Evolutionary conservation across 2,113 vertebrate species (phyloP).

Genomic region (Holacanthus passer): DNA sequence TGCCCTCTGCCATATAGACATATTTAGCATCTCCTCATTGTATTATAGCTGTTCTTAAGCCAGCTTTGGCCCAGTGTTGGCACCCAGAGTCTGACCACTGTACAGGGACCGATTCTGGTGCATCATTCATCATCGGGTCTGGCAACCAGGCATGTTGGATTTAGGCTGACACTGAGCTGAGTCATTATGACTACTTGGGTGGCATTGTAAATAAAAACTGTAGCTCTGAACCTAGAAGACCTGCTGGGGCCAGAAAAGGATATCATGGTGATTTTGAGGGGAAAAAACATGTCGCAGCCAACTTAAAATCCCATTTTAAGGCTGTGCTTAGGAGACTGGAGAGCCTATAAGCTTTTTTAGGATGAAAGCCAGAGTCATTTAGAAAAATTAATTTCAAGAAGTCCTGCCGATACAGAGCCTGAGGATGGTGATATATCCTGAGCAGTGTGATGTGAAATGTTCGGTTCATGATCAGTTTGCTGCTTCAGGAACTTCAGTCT

Average conservation of each 20-base stretch:
- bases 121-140: neutral
- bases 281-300: neutral
- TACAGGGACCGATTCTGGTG: neutral
- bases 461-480: constrained; percentile 30
- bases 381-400: constrained; percentile 27
- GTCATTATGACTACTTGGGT: neutral
- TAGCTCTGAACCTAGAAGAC: neutral
- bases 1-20: neutral
- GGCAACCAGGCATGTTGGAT: neutral
- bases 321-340: constrained; percentile 17
- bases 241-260: neutral
- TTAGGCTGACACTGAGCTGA: neutral
- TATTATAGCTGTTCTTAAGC: constrained; percentile 29
- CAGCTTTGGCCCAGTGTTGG: neutral
- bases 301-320: constrained; percentile 47
- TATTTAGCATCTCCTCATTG: too few relatives aligned
- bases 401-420: constrained; percentile 11
- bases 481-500: constrained; percentile 27
- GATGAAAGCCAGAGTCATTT: constrained; percentile 54
- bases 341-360: constrained; percentile 41
- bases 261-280: neutral
- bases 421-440: constrained; percentile 30
- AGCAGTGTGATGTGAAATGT: constrained; percentile 33
- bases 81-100: neutral
- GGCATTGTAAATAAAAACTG: neutral